Evolutionary conservation across 2,797 vertebrate genomes (phyloP).

Genomic region (Naso thynnoides): DNA sequence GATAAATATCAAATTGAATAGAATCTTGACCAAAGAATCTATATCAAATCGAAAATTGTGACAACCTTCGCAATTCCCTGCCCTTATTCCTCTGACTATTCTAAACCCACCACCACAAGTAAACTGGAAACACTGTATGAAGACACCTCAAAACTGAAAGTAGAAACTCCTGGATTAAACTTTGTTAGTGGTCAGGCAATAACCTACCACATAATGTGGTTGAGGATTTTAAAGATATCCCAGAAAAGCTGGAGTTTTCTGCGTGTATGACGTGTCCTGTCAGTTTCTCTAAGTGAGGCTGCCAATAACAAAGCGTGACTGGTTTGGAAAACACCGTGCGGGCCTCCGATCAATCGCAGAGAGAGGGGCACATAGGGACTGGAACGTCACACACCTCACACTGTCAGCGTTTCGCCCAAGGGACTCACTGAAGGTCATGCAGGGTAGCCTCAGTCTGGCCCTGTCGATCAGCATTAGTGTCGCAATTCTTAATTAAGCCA

Average conservation of each 20-base stretch:
- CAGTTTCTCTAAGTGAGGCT: conserved; percentile 75
- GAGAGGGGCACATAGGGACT: background rate
- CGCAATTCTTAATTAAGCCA: conserved; percentile 36
- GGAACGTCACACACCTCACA: conserved; percentile 60
- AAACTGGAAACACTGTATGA: too few relatives aligned
- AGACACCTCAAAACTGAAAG: too few relatives aligned
- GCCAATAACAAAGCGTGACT: conserved; percentile 72
- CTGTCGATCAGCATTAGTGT: conserved; percentile 68
- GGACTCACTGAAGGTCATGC: conserved; percentile 63
- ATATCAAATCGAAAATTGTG: too few relatives aligned
- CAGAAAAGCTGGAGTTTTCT: conserved; percentile 41
- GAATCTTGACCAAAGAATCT: too few relatives aligned
- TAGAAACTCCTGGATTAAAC: background rate
- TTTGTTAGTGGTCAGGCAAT: background rate
- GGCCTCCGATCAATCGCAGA: conserved; percentile 54
- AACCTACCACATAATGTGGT: background rate
- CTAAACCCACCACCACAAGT: too few relatives aligned
- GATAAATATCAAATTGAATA: too few relatives aligned
- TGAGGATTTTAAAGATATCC: background rate
- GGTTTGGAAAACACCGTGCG: conserved; percentile 58
- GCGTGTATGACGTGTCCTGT: conserved; percentile 59
- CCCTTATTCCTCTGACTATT: too few relatives aligned
- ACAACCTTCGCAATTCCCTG: too few relatives aligned
- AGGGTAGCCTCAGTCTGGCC: conserved; percentile 48
- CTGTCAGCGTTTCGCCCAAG: conserved; percentile 39